Conservation (phyloP, 2,113 vertebrate species). For the Neotragus pygmaeus region DNA sequence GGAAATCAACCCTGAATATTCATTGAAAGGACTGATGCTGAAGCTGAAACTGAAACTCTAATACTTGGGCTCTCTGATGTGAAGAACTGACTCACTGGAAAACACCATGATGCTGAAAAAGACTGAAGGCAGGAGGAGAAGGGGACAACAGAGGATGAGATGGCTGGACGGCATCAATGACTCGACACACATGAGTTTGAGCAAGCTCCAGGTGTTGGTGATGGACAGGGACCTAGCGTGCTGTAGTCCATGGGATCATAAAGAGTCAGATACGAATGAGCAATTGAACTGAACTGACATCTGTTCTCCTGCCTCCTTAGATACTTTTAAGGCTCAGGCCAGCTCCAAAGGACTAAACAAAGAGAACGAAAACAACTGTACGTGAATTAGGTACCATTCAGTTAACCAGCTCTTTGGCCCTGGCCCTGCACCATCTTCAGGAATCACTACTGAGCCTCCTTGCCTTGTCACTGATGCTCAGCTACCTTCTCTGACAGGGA, state of each 20-base stretch:
- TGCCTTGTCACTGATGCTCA: background rate
- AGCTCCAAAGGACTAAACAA: background rate
- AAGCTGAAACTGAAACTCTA: background rate
- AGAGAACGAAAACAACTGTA: background rate
- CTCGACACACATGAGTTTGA: background rate
- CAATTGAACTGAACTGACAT: background rate
- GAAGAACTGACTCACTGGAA: background rate
- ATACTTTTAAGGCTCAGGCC: background rate
- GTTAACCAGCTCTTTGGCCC: background rate
- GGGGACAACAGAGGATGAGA: background rate
- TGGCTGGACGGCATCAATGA: fast-evolving
- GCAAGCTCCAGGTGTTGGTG: background rate
- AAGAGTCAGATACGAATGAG: background rate
- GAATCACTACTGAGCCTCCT: background rate
- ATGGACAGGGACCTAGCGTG: background rate
- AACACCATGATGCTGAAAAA: background rate
- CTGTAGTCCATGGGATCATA: background rate
- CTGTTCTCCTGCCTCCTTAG: background rate
- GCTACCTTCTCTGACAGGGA: background rate
- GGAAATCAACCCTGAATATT: background rate
- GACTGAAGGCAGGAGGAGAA: background rate
- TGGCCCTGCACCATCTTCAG: background rate
- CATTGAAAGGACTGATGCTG: background rate
- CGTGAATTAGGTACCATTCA: background rate
- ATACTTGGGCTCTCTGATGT: background rate